Percentiles rank a stretch among this genome's conserved stretches.
phyloP scores from a whole-genome alignment of 2,888 invertebrate genomes.

The Netelia fuscicornis region DNA sequence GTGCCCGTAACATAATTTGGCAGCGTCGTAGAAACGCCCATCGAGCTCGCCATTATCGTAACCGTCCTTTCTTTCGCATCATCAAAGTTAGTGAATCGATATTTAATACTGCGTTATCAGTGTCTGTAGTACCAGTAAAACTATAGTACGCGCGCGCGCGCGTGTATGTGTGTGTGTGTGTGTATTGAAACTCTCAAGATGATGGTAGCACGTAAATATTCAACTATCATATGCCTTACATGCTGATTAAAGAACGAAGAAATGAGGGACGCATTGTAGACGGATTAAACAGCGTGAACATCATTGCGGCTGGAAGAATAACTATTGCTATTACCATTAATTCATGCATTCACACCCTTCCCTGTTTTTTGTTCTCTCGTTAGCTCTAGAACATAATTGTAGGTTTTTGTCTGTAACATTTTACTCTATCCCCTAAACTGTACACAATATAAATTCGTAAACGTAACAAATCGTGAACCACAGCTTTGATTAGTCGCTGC shows the following conservation, averaged over 20 bases:
- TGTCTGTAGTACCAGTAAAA: conserved; percentile 61
- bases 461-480: conserved; percentile 54
- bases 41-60: conserved; percentile 24
- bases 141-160: background rate
- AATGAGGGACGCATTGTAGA: conserved; percentile 3
- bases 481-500: conserved; percentile 31
- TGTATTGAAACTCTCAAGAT: conserved; percentile 13
- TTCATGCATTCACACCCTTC: conserved; percentile 6
- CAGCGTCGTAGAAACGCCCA: conserved; percentile 51
- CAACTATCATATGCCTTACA: conserved; percentile 48
- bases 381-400: background rate
- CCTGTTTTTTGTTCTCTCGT: conserved; percentile 5
- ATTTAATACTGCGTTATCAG: conserved; percentile 66
- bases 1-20: conserved; percentile 52
- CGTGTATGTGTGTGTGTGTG: too few relatives aligned
- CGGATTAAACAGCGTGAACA: conserved; percentile 49
- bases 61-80: conserved; percentile 26
- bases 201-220: conserved; percentile 61
- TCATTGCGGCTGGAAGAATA: conserved; percentile 52
- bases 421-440: conserved; percentile 54
- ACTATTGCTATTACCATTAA: conserved; percentile 14
- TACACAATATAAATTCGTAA: conserved; percentile 63
- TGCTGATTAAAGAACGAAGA: conserved; percentile 44
- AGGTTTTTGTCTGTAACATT: conserved; percentile 18
- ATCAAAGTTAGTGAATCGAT: conserved; percentile 60